phyloP scores from a whole-genome alignment of 2,888 invertebrate species.

The Tanaodytes sp. region DNA sequence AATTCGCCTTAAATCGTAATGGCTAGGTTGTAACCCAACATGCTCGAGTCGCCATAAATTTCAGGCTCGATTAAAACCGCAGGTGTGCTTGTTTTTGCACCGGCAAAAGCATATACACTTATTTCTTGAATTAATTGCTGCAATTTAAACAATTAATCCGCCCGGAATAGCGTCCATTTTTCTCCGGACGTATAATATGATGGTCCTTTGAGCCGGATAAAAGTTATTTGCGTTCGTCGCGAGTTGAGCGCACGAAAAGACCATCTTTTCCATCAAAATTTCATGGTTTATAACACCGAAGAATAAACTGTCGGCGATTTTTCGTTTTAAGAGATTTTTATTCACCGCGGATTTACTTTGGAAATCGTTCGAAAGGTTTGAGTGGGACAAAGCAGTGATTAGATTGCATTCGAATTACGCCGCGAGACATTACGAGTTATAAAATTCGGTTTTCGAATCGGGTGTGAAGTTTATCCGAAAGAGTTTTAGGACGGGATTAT shows the following conservation, averaged over 20 bases:
- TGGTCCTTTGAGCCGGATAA: background rate
- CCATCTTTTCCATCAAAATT: slow-evolving; percentile 30
- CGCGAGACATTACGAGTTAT: slow-evolving; percentile 44
- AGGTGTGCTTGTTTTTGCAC: background rate
- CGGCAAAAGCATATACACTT: slow-evolving; percentile 15
- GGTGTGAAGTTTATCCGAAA: slow-evolving; percentile 19
- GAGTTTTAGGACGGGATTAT: too few species aligned
- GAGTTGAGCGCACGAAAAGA: slow-evolving; percentile 17
- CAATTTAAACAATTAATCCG: slow-evolving; percentile 25
- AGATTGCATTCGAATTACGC: too few species aligned
- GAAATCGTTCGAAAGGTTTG: too few species aligned
- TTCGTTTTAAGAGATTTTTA: too few species aligned
- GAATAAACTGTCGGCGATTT: too few species aligned
- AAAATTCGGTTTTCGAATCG: slow-evolving; percentile 32
- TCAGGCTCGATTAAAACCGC: slow-evolving; percentile 4
- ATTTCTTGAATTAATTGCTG: slow-evolving; percentile 32
- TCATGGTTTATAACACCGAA: too few species aligned
- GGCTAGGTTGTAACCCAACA: too few species aligned
- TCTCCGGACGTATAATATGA: slow-evolving; percentile 25
- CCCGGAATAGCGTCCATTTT: slow-evolving; percentile 35
- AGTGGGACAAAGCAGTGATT: too few species aligned
- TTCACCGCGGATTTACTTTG: too few species aligned
- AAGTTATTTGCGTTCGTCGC: slow-evolving; percentile 34
- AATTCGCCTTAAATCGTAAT: too few species aligned
- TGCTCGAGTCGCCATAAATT: slow-evolving; percentile 13